Evolutionary conservation across 2,113 vertebrate genomes (phyloP).

Genomic region (Clarias magur): DNA sequence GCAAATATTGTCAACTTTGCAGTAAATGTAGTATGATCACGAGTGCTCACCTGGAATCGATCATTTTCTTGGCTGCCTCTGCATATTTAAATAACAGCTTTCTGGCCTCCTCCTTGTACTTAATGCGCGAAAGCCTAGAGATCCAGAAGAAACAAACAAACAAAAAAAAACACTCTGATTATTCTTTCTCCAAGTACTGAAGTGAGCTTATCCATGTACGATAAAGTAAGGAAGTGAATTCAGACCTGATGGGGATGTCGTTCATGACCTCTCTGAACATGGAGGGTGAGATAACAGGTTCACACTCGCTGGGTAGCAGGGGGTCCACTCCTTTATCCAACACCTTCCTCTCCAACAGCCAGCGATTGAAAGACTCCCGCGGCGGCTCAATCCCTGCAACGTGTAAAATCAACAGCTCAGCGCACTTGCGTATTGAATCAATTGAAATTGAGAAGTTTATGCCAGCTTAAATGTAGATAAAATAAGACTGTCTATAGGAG

Average conservation of each 20-base stretch:
- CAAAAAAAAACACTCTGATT: not conserved
- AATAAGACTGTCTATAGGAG: too few relatives aligned
- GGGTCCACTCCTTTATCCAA: conserved; percentile 92
- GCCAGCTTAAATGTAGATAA: not conserved
- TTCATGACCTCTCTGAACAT: conserved; percentile 99
- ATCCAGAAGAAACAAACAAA: not conserved
- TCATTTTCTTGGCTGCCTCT: conserved; percentile 94
- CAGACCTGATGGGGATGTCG: conserved; percentile 94
- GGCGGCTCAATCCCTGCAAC: conserved; percentile 91
- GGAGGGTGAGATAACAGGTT: conserved; percentile 90
- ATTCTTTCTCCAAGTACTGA: not conserved
- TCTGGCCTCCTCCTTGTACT: conserved; percentile 96
- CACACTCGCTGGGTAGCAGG: conserved; percentile 90
- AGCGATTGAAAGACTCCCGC: conserved; percentile 95
- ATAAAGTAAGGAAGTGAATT: too few relatives aligned
- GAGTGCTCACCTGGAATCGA: conserved; percentile 86
- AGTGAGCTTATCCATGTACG: not conserved
- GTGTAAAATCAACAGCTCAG: not conserved
- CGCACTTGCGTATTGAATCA: not conserved
- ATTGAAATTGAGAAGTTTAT: not conserved
- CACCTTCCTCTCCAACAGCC: conserved; percentile 95
- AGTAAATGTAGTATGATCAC: not conserved
- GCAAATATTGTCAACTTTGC: not conserved
- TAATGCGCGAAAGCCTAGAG: conserved; percentile 90
- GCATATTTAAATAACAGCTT: conserved; percentile 94